Evolutionary conservation across 1,140 invertebrate species (phyloP).

Genomic region (Archivesica marissinica): DNA sequence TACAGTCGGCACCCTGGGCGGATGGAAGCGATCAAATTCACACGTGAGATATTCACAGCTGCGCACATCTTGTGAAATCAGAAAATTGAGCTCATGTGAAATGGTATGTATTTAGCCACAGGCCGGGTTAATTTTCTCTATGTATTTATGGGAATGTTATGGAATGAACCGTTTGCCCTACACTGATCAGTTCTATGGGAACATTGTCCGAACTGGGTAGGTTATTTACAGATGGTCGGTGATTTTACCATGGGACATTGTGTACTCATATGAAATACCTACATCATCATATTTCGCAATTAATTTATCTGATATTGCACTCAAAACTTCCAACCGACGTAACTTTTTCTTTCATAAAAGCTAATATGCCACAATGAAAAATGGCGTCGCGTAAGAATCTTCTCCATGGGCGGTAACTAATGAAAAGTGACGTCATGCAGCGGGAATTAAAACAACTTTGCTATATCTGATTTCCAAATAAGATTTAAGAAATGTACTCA

Average conservation of each 20-base stretch:
- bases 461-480: too few relatives aligned
- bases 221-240: too few relatives aligned
- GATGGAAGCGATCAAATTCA: slow-evolving; percentile 34
- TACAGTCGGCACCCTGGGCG: slow-evolving; percentile 25
- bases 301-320: too few relatives aligned
- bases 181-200: background rate
- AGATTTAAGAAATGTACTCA: too few relatives aligned
- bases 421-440: too few relatives aligned
- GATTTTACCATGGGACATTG: too few relatives aligned
- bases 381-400: background rate
- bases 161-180: slow-evolving; percentile 22
- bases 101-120: slow-evolving; percentile 28
- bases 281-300: too few relatives aligned
- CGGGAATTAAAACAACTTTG: too few relatives aligned
- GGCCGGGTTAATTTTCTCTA: slow-evolving; percentile 16
- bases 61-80: slow-evolving; percentile 32
- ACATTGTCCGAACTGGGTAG: background rate
- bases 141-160: slow-evolving; percentile 32
- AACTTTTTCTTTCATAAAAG: too few relatives aligned
- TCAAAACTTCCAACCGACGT: too few relatives aligned
- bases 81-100: slow-evolving; percentile 31
- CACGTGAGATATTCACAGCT: slow-evolving; percentile 25
- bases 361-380: too few relatives aligned
- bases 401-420: background rate
- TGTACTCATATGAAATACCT: too few relatives aligned